Evolutionary conservation across 2,888 invertebrate species (phyloP), one percentile per base, ranked within the genome.

Genomic region (Sylvicola cinctus): DNA sequence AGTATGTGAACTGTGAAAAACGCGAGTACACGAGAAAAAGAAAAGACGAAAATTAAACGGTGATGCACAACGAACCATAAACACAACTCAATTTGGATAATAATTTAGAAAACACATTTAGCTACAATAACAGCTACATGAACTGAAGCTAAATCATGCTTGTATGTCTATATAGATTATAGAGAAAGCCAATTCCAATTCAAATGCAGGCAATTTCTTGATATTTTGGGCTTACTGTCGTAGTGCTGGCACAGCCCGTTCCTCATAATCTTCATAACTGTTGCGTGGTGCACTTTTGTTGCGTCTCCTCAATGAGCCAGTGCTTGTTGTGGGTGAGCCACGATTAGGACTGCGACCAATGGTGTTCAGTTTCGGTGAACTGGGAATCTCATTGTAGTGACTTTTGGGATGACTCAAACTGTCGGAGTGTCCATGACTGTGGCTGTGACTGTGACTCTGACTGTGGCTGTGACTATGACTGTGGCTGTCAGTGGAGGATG

Each of bases 141-240:
- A n/a, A n/a, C n/a, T n/a, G n/a, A n/a, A n/a, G n/a, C n/a, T n/a
- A n/a, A n/a, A n/a, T n/a, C n/a, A n/a, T n/a, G n/a, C n/a, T n/a
- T n/a, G n/a, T n/a, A n/a, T n/a, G n/a, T n/a, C n/a, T n/a, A n/a
- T n/a, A n/a, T n/a, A n/a, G n/a, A n/a, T n/a, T n/a, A n/a, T n/a
- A n/a, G n/a, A n/a, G n/a, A n/a, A n/a, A n/a, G n/a, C n/a, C n/a
- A n/a, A n/a, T n/a, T n/a, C n/a, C n/a, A n/a, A n/a, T n/a, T n/a
- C n/a, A n/a, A n/a, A n/a, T n/a, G n/a, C n/a, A n/a, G n/a, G n/a
- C n/a, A n/a, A n/a, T n/a, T n/a, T n/a, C n/a, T n/a, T n/a, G n/a
- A n/a, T n/a, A n/a, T n/a, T n/a, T n/a, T n/a, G n/a, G n/a, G n/a
- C 73, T 70, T 63, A 85, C 85, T 83, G 84, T 55, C 84, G 71